These are phyloP conservation scores for Oreonectes daqikongensis DNA, from an alignment of 2,797 vertebrate genomes.

Conservation along the genomic window DNA sequence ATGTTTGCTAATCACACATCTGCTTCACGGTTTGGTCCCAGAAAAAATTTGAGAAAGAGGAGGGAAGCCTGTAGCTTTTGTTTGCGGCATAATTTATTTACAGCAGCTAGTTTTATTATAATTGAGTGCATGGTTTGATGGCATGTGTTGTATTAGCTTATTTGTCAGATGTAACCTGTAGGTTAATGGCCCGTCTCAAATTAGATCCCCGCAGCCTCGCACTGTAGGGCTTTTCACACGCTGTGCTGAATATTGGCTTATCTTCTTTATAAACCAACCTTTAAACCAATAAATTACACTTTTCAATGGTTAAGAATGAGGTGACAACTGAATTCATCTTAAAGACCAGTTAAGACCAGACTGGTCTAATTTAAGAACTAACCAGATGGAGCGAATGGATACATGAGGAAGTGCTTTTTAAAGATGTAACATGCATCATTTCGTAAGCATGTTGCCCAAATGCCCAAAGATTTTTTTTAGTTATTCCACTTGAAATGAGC, in stretches of 20 bases:
- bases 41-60: slow-evolving; percentile 17
- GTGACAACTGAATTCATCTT: too few species aligned
- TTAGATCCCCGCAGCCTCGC: neutral
- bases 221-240: neutral
- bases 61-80: neutral
- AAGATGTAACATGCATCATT: neutral
- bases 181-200: neutral
- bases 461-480: neutral
- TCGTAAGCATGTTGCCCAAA: neutral
- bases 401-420: too few species aligned
- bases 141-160: neutral
- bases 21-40: slow-evolving; percentile 50
- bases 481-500: slow-evolving; percentile 1
- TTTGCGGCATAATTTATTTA: neutral
- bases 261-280: neutral
- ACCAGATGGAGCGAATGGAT: too few species aligned
- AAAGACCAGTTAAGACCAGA: too few species aligned
- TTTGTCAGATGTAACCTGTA: neutral
- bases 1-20: slow-evolving; percentile 59
- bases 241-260: neutral
- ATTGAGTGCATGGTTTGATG: neutral
- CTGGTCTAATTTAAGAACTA: too few species aligned
- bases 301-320: too few species aligned
- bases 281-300: neutral
- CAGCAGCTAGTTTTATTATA: neutral